Conservation (phyloP, 2,888 invertebrate genomes). For the Archaeoteleia sp. region DNA sequence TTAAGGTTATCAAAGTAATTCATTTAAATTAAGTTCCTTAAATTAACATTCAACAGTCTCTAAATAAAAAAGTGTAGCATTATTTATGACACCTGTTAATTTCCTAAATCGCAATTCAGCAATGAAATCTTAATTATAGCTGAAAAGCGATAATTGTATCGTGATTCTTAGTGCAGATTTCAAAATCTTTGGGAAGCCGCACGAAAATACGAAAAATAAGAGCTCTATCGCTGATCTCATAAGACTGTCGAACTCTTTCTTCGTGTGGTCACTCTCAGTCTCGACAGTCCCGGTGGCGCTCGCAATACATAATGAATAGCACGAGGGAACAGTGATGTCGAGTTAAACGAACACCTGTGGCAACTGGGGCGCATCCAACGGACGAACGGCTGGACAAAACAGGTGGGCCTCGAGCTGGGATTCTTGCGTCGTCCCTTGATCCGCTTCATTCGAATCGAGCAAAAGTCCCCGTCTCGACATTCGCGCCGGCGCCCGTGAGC, state of each 20-base stretch:
- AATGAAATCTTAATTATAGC: too few relatives aligned
- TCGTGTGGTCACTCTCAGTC: conserved; percentile 56
- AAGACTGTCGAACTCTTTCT: conserved; percentile 49
- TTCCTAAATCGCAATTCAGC: too few relatives aligned
- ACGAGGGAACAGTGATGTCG: conserved; percentile 55
- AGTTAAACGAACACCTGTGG: conserved; percentile 72
- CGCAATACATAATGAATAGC: conserved; percentile 57
- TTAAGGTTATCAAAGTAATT: too few relatives aligned
- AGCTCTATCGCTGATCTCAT: conserved; percentile 40
- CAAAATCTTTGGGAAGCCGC: too few relatives aligned
- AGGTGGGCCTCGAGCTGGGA: conserved; percentile 69
- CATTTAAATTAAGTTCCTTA: too few relatives aligned
- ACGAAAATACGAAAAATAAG: conserved; percentile 34
- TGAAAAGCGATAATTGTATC: too few relatives aligned
- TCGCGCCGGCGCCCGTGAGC: conserved; percentile 42
- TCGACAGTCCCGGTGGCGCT: conserved; percentile 55
- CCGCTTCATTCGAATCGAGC: conserved; percentile 40
- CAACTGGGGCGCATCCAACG: conserved; percentile 72
- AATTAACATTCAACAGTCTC: too few relatives aligned
- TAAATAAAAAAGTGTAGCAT: too few relatives aligned
- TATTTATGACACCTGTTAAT: too few relatives aligned
- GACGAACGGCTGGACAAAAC: conserved; percentile 72
- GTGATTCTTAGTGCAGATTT: too few relatives aligned
- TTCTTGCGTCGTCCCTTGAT: conserved; percentile 59
- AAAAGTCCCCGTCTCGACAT: conserved; percentile 27